Base-by-base conservation (phyloP, 2,113 vertebrate species). In the Synchiropus splendidus region DNA sequence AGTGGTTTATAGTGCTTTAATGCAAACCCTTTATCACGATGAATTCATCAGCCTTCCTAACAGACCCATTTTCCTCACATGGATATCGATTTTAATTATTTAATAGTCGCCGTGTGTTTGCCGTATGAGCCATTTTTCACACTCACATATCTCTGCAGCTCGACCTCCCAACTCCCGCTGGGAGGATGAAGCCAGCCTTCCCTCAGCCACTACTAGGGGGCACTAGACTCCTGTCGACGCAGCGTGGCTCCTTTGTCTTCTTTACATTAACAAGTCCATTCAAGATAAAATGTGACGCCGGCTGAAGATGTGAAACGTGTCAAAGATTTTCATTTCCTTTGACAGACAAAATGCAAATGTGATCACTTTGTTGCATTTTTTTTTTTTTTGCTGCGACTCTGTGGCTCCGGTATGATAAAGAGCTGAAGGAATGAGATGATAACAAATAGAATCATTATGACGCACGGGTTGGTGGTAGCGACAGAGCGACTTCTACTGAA, bases 211-310 rank as follows among this genome's bases (percentile, higher is more conserved):
- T 82, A 82, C 70, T 37, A 77, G 85, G 81, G 80, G 83, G 74
- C 82, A 84, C 58, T 85, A 42, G 45, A 73, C 64, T 2, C 54
- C 2, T 6, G 30, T 31, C 36, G 45, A 42, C 39, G 48, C 9
- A 14, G 51, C 59, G 56, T 12, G 9, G 33, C 68, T 72, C 64
- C 75, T 86, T 84, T 85, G 81, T 85, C 82, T 83, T 45, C 61
- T 64, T 64, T 74, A 64, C 67, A 67, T 81, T 70, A 67, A 61
- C 48, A 38, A 64, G 57, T 57, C 48, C 18, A 60, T 65, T 39
- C 58, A 36, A 74, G 58, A 69, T 61, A 74, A 67, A 67, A 78
- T 60, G 52, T 54, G 52, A 44, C 18, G 11, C 31, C 12, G 14
- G 34, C 16, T 17, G 55, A 50, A 15, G 9, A 53, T 15, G 47